These are phyloP conservation scores for Chromobotia macracanthus DNA, from an alignment of 2,797 vertebrate genomes.

Conservation along the genomic window DNA sequence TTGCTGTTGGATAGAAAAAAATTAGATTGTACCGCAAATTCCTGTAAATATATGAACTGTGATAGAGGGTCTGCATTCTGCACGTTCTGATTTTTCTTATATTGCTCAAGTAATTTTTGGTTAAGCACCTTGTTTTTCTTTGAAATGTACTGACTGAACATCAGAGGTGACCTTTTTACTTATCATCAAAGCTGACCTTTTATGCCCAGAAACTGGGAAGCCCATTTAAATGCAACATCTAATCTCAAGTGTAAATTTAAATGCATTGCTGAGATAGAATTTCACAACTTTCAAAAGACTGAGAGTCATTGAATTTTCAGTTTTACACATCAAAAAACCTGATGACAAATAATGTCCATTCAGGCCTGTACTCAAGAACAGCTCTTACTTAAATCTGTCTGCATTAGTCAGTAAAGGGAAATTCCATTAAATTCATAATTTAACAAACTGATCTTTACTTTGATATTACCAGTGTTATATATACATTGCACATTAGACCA, in stretches of 20 bases:
- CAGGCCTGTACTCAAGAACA: neutral
- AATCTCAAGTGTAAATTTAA: constrained; percentile 29
- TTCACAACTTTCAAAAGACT: neutral
- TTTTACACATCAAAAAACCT: constrained; percentile 29
- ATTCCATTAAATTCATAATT: constrained; percentile 44
- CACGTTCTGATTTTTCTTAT: neutral
- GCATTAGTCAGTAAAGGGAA: constrained; percentile 35
- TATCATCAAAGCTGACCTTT: constrained; percentile 17
- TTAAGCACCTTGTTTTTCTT: constrained; percentile 5
- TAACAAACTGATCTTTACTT: constrained; percentile 1
- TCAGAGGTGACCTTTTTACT: constrained; percentile 15
- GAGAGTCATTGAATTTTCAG: constrained; percentile 3
- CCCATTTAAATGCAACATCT: neutral
- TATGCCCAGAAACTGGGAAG: neutral
- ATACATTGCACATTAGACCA: neutral
- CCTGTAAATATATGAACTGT: too few species aligned
- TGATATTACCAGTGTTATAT: constrained; percentile 2
- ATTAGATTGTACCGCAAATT: too few species aligned
- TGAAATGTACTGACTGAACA: neutral
- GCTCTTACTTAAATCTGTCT: neutral
- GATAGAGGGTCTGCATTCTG: neutral
- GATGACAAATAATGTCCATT: constrained; percentile 12
- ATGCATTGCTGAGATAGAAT: neutral
- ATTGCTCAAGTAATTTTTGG: neutral
- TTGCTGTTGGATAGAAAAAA: too few species aligned